These are phyloP conservation scores for Electrophaes corylata DNA, from an alignment of 2,888 invertebrate species.

Conservation along the genomic window DNA sequence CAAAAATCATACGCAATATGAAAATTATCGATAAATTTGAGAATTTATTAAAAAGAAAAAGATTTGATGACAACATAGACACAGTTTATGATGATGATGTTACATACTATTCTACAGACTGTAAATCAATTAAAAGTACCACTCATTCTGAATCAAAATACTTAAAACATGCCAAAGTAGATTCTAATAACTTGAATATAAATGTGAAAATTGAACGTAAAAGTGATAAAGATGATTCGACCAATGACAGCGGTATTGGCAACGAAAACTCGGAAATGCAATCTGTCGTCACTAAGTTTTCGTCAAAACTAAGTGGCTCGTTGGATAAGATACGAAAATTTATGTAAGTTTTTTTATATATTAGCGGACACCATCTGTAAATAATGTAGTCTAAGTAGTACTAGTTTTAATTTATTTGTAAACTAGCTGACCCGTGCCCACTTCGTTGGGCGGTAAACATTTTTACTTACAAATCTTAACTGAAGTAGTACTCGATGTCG, in stretches of 20 bases:
- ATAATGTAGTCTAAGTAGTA: no score
- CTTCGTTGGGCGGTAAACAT: no score
- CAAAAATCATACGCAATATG: slow-evolving; percentile 44
- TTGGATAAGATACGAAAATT: slow-evolving; percentile 51
- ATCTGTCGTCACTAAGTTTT: slow-evolving; percentile 47
- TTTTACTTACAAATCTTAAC: no score
- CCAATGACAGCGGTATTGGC: slow-evolving; percentile 52
- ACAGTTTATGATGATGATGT: slow-evolving; percentile 8
- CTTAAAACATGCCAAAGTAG: neutral
- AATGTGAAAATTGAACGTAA: neutral
- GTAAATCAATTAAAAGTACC: neutral
- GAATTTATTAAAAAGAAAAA: slow-evolving; percentile 27
- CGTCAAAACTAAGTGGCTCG: slow-evolving; percentile 46
- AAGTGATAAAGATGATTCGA: slow-evolving; percentile 26
- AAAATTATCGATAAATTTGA: slow-evolving; percentile 42
- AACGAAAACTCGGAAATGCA: slow-evolving; percentile 44
- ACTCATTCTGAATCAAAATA: no score
- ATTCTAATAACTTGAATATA: no score
- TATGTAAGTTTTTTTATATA: slow-evolving; percentile 54
- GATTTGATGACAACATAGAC: neutral
- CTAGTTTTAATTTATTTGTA: no score
- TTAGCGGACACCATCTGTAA: no score
- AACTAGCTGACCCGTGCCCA: no score
- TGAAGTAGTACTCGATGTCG: no score
- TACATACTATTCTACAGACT: neutral